Evolutionary conservation across 2,797 vertebrate species (phyloP), one percentile per base, ranked within the genome.

Genomic region (Sebastes hubbsi): DNA sequence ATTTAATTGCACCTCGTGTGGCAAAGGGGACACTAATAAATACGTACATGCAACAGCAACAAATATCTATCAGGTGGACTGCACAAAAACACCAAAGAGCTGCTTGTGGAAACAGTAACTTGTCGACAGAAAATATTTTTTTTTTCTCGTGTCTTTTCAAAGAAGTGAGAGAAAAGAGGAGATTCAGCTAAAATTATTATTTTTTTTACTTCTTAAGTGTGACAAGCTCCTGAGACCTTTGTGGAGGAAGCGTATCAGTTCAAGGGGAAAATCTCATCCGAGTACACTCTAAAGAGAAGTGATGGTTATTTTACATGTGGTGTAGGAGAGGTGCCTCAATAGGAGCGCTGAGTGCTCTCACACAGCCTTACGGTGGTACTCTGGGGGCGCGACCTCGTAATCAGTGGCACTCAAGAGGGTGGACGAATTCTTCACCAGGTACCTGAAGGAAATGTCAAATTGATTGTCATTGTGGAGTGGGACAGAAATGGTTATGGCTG

Each of bases 331-430:
- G 22, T 49, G 81, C 58, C 60, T 80, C 14, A 7, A 8, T n/a
- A 22, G 34, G 67, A 77, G 77, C 13, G 12, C 24, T 22, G 25
- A 54, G 77, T 60, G 83, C 87, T 42, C 68, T 94, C 85, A 99
- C 77, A 99, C 98, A 0, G 97, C 98, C 76, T 99, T 99, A 76
- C 97, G 96, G 81, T 99, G 98, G 78, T 99, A 99, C 91, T 99
- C 98, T 0, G 98, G 97, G 20, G 98, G 98, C 0, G 97, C 98
- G 3, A 99, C 98, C 89, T 99, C 98, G 0, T 99, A 99, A 91
- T 99, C 97, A 5, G 94, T 97, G 94, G 97, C 97, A 59, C 94
- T 98, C 72, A 99, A 98, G 75, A 99, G 81, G 0, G 95, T 92
- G 0, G 97, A 96, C 20, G 96, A 97, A 74, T 99, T 98, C 95